Evolutionary conservation across 2,113 vertebrate genomes (phyloP).

Genomic region (Elanus axillaris): DNA sequence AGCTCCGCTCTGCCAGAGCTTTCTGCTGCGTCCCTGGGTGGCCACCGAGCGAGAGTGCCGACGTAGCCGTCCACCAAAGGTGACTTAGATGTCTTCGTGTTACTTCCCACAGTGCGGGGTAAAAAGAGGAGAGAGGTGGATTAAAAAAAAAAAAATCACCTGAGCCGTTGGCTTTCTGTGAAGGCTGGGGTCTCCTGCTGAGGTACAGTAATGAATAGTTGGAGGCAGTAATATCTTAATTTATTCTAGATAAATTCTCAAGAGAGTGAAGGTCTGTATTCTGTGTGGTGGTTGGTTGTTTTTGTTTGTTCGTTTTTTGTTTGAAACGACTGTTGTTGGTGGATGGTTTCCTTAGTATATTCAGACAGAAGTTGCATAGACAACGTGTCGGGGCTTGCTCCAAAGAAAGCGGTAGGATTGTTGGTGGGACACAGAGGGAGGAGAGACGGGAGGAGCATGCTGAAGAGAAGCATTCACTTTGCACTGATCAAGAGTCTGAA

Average conservation of each 20-base stretch:
- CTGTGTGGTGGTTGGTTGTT: no score
- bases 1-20: not conserved
- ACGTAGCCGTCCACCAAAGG: accelerated
- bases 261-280: not conserved
- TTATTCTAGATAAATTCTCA: not conserved
- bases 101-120: accelerated
- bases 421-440: not conserved
- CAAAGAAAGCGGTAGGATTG: not conserved
- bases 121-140: accelerated
- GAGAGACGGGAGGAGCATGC: not conserved
- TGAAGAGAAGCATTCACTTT: not conserved
- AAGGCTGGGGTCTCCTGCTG: not conserved
- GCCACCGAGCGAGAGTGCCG: not conserved
- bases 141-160: no score
- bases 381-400: not conserved
- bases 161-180: not conserved
- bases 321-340: not conserved
- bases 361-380: not conserved
- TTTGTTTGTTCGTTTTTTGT: not conserved
- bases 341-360: not conserved
- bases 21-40: accelerated
- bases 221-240: not conserved
- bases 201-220: not conserved
- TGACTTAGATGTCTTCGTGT: no score
- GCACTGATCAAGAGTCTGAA: not conserved